These are phyloP conservation scores for Lasioglossum villosulum DNA, from an alignment of 2,888 invertebrate species.

Conservation along the genomic window DNA sequence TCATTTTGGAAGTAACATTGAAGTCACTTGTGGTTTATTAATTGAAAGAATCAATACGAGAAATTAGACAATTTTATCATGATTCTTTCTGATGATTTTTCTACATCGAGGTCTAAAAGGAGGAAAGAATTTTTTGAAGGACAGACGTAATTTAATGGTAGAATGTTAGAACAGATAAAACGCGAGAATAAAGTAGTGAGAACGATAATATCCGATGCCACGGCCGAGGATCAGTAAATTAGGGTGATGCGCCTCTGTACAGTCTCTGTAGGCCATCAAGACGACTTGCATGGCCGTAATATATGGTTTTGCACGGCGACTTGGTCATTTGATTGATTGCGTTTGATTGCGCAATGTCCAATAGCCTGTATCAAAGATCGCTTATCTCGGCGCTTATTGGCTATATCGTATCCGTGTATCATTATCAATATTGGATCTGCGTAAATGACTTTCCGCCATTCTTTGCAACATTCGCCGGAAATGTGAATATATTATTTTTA, in stretches of 20 bases:
- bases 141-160: too few relatives aligned
- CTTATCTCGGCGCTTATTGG: conserved; percentile 49
- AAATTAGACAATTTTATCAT: not conserved
- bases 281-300: conserved; percentile 42
- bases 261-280: conserved; percentile 36
- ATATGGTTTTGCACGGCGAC: conserved; percentile 52
- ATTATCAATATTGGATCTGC: conserved; percentile 29
- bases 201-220: not conserved
- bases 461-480: not conserved
- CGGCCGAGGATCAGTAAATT: conserved; percentile 27
- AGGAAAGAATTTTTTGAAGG: too few relatives aligned
- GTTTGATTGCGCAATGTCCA: conserved; percentile 58
- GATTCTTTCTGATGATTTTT: too few relatives aligned
- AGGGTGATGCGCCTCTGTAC: conserved; percentile 20
- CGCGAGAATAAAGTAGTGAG: not conserved
- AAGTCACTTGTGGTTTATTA: not conserved
- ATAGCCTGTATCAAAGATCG: conserved; percentile 58
- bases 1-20: not conserved
- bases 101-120: not conserved
- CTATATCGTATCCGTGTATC: conserved; percentile 28
- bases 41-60: accelerated
- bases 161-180: not conserved
- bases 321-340: conserved; percentile 61
- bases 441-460: conserved; percentile 8
- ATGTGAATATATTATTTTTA: too few relatives aligned